Evolutionary conservation across 2,888 invertebrate genomes (phyloP).

Genomic region (Drosophila villosipedis): DNA sequence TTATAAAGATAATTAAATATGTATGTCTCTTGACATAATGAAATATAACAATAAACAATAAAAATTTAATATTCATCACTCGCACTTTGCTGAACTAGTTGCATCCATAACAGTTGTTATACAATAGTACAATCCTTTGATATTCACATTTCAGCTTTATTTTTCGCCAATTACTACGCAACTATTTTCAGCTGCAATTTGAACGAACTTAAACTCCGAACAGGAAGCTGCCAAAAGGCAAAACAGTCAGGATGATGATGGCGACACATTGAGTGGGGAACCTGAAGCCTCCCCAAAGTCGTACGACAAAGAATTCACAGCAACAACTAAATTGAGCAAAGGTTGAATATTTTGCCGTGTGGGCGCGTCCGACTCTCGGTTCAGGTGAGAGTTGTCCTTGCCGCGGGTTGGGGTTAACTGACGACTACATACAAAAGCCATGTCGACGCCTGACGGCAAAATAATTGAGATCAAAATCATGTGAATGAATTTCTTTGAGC

Average conservation of each 20-base stretch:
- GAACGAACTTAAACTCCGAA: background rate
- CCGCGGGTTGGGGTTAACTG: background rate
- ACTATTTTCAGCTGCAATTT: conserved; percentile 27
- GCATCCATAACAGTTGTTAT: background rate
- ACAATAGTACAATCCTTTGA: background rate
- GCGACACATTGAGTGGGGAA: conserved; percentile 12
- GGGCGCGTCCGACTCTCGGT: conserved; percentile 14
- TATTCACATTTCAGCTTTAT: conserved; percentile 33
- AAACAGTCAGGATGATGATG: conserved; percentile 5
- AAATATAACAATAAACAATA: background rate
- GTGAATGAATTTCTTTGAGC: conserved; percentile 25
- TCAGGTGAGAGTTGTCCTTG: conserved; percentile 8
- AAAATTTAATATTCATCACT: background rate
- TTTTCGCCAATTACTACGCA: conserved; percentile 53
- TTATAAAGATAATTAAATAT: background rate
- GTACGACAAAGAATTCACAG: conserved; percentile 26
- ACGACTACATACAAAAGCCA: conserved; percentile 30
- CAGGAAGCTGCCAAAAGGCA: conserved; percentile 5
- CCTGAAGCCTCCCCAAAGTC: conserved; percentile 46
- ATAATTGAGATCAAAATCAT: conserved; percentile 69
- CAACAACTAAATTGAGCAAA: conserved; percentile 23
- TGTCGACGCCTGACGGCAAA: conserved; percentile 50
- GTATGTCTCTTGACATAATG: background rate
- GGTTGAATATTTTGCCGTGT: conserved; percentile 22
- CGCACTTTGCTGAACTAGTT: background rate